Percentiles rank a stretch among this genome's conserved stretches.
Conservation (phyloP, 2,113 vertebrate species). For the Ochotona princeps region DNA sequence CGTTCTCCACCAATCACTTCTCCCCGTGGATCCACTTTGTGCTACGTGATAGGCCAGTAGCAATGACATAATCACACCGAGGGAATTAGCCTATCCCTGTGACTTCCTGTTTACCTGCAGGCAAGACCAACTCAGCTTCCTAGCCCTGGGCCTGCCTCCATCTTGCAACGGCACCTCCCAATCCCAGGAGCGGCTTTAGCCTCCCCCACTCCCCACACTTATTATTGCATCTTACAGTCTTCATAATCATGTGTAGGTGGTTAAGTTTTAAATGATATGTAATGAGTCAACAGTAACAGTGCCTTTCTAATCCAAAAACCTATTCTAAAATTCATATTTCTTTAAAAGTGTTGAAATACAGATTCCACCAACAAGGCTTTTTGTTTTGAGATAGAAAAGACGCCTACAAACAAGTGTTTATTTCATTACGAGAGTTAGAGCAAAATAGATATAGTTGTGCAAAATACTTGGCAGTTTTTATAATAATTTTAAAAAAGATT, state of each 20-base stretch:
- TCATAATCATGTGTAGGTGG: not conserved
- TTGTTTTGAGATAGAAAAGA: not conserved
- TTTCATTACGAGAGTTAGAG: not conserved
- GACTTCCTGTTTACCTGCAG: too few relatives aligned
- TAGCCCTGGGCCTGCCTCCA: too few relatives aligned
- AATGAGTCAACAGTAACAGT: not conserved
- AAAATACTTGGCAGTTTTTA: not conserved
- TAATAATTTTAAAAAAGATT: not conserved
- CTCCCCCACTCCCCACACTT: too few relatives aligned
- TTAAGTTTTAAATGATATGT: not conserved
- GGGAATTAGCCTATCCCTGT: too few relatives aligned
- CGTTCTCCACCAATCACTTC: not conserved
- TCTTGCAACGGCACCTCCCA: too few relatives aligned
- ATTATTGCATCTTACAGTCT: not conserved
- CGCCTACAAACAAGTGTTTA: not conserved
- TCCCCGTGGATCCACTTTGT: not conserved
- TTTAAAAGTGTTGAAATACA: not conserved
- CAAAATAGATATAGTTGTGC: not conserved
- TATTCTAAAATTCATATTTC: not conserved
- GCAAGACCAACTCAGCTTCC: too few relatives aligned
- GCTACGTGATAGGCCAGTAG: too few relatives aligned
- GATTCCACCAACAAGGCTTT: conserved; percentile 26
- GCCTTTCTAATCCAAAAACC: not conserved
- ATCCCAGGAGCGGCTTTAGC: too few relatives aligned
- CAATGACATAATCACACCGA: too few relatives aligned